Conservation (phyloP, 2,888 invertebrate species). For the Himalopsyche kuldschensis region DNA sequence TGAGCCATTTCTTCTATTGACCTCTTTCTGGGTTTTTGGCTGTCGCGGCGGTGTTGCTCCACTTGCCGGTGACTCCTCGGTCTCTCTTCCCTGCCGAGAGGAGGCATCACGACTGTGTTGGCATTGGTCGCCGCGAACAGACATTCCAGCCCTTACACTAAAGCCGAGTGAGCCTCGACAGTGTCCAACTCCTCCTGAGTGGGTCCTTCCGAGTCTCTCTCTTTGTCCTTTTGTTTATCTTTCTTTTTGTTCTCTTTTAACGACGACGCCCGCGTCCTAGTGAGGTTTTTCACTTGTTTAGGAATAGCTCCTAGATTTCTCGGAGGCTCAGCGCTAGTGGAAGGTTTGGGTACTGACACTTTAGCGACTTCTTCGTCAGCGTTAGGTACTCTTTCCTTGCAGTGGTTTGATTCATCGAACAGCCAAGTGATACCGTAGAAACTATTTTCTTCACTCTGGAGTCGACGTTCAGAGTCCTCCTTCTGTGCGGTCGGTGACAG, state of each 20-base stretch:
- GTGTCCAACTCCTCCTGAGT: constrained; percentile 55
- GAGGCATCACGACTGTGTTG: constrained; percentile 57
- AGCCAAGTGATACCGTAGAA: constrained; percentile 58
- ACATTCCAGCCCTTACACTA: constrained; percentile 60
- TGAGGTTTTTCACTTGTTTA: constrained; percentile 65
- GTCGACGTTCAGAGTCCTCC: constrained; percentile 31
- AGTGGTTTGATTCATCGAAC: constrained; percentile 51
- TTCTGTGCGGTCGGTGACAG: constrained; percentile 24
- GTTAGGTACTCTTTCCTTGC: constrained; percentile 44
- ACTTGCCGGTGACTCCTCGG: constrained; percentile 53
- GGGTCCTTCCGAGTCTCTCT: constrained; percentile 48
- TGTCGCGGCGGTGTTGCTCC: constrained; percentile 44
- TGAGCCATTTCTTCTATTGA: constrained; percentile 64
- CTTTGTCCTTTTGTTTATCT: constrained; percentile 48
- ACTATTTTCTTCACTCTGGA: constrained; percentile 50
- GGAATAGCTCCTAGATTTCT: constrained; percentile 73
- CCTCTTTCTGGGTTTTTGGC: constrained; percentile 53
- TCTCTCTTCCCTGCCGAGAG: constrained; percentile 49
- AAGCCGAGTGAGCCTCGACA: constrained; percentile 60
- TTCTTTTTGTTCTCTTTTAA: constrained; percentile 60
- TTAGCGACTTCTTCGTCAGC: constrained; percentile 40
- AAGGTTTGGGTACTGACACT: constrained; percentile 49
- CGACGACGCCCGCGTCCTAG: constrained; percentile 60
- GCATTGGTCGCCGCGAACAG: constrained; percentile 57
- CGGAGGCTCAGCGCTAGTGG: constrained; percentile 52